phyloP scores from a whole-genome alignment of 1,140 invertebrate genomes.

The Thrips palmi region DNA sequence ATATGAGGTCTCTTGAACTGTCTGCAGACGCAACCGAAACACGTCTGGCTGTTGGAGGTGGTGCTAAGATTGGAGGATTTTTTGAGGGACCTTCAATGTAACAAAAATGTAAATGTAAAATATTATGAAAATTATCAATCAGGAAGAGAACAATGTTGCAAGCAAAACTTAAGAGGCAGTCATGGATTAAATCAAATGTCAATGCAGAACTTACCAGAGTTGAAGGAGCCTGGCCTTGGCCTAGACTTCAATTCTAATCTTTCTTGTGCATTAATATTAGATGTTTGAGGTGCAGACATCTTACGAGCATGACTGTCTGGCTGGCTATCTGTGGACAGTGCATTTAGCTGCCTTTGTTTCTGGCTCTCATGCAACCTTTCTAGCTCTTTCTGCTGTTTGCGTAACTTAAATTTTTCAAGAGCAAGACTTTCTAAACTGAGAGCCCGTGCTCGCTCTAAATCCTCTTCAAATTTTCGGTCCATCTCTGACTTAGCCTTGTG shows the following conservation, averaged over 20 bases:
- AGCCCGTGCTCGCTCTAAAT: slow-evolving; percentile 67
- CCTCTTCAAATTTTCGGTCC: slow-evolving; percentile 65
- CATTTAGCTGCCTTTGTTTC: not conserved
- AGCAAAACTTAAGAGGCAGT: no score
- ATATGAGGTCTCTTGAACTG: slow-evolving; percentile 46
- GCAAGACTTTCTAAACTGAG: slow-evolving; percentile 68
- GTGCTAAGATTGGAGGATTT: slow-evolving; percentile 28
- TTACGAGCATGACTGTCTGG: no score
- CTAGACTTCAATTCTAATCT: slow-evolving; percentile 18
- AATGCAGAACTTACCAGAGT: slow-evolving; percentile 20
- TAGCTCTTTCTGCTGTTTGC: slow-evolving; percentile 27
- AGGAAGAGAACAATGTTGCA: no score
- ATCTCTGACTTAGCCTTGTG: slow-evolving; percentile 33
- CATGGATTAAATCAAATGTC: no score
- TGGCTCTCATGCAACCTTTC: not conserved
- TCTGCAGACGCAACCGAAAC: slow-evolving; percentile 23
- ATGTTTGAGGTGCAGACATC: no score
- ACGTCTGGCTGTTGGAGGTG: slow-evolving; percentile 30
- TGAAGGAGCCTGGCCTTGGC: slow-evolving; percentile 30
- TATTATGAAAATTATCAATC: not conserved
- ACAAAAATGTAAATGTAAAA: not conserved
- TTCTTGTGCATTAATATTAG: no score
- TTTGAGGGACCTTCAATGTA: slow-evolving; percentile 18
- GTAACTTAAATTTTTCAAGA: slow-evolving; percentile 53
- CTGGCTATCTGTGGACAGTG: no score